Conservation (phyloP, 2,797 vertebrate genomes). For the Glossophaga mutica region DNA sequence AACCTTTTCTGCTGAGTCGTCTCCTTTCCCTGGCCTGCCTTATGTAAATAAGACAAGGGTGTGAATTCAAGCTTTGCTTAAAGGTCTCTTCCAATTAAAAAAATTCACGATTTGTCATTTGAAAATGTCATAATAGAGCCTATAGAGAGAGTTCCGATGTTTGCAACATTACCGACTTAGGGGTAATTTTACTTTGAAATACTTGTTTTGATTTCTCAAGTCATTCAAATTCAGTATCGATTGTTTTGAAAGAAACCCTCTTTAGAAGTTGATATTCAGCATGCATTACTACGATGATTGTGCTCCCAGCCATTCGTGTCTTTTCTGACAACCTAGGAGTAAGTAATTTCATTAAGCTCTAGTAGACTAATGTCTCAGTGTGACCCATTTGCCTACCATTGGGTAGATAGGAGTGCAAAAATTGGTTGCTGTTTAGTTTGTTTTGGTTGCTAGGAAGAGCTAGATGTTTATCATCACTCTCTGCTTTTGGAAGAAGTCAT, state of each 20-base stretch:
- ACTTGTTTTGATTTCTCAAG: neutral
- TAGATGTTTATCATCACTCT: constrained; percentile 9
- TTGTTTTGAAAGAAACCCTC: neutral
- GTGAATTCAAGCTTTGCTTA: neutral
- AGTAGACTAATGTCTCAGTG: neutral
- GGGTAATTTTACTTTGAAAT: neutral
- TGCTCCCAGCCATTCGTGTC: neutral
- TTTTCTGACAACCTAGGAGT: neutral
- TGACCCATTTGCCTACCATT: neutral
- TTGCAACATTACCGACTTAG: neutral
- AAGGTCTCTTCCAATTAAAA: neutral
- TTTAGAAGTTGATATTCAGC: neutral
- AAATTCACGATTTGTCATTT: constrained; percentile 15
- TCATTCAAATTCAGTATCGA: neutral
- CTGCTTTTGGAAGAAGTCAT: constrained; percentile 24
- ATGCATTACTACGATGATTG: neutral
- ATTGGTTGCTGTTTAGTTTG: neutral
- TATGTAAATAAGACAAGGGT: neutral
- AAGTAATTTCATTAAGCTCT: neutral
- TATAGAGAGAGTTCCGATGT: neutral
- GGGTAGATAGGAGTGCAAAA: neutral
- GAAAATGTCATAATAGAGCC: neutral
- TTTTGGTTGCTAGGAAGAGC: constrained; percentile 10
- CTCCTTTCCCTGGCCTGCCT: neutral
- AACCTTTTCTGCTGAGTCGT: neutral